These are phyloP conservation scores for Stictonetta naevosa DNA, from an alignment of 2,113 vertebrate genomes.

Conservation along the genomic window DNA sequence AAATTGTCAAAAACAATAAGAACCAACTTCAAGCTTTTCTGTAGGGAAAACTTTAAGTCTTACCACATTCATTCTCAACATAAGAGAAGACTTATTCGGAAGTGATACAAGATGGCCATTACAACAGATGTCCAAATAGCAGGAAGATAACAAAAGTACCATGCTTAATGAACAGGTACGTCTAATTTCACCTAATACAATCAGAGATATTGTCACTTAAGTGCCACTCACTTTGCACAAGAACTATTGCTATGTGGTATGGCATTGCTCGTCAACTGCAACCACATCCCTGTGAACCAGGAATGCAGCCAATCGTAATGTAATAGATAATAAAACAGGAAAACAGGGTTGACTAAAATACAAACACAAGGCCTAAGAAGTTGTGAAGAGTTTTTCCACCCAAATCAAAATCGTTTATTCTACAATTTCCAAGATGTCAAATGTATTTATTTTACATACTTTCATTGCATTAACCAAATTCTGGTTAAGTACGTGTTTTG, in stretches of 20 bases:
- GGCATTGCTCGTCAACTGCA: accelerated
- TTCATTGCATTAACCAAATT: not conserved
- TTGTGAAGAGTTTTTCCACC: not conserved
- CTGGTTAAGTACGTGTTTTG: not conserved
- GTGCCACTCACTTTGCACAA: not conserved
- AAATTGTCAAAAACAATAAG: not conserved
- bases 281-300: not conserved
- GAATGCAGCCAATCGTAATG: not conserved
- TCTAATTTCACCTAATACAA: not conserved
- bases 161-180: not conserved
- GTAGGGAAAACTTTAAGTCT: not conserved
- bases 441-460: not conserved
- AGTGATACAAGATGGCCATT: not conserved
- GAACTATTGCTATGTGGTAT: not conserved
- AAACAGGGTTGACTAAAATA: not conserved
- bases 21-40: not conserved
- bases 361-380: not conserved
- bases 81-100: not conserved
- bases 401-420: not conserved
- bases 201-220: not conserved
- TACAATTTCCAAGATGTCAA: not conserved
- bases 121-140: not conserved
- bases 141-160: not conserved
- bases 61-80: not conserved
- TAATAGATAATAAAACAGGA: not conserved